A percentile compares a stretch with the other conserved stretches of the same genome.
Evolutionary conservation across 2,797 vertebrate genomes (phyloP).

Genomic region (Periophthalmus magnuspinnatus): DNA sequence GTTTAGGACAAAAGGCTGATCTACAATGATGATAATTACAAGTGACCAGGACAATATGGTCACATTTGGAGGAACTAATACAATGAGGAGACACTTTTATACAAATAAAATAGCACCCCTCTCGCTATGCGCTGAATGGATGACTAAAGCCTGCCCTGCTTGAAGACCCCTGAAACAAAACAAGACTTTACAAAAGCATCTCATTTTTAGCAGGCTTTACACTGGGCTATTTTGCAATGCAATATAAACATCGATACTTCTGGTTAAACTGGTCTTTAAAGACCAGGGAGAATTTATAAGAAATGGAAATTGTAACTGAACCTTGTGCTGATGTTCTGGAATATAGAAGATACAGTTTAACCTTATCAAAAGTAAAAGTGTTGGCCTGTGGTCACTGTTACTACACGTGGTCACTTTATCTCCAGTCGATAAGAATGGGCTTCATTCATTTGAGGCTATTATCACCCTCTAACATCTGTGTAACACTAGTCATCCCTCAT

Average conservation of each 20-base stretch:
- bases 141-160: constrained; percentile 32
- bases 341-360: not conserved
- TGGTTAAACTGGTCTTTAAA: not conserved
- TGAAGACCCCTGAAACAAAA: constrained; percentile 51
- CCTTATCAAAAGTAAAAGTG: constrained; percentile 8
- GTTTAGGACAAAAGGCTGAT: constrained; percentile 71
- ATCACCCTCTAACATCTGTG: constrained; percentile 63
- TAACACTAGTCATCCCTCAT: constrained; percentile 17
- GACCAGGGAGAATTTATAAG: not conserved
- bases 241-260: not conserved
- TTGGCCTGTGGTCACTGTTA: not conserved
- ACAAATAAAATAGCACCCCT: constrained; percentile 62
- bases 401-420: constrained; percentile 23
- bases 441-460: constrained; percentile 34
- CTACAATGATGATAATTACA: constrained; percentile 74
- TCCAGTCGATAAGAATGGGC: constrained; percentile 39
- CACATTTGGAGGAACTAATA: constrained; percentile 70
- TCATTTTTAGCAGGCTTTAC: too few relatives aligned
- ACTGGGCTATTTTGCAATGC: not conserved
- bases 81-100: constrained; percentile 74
- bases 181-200: constrained; percentile 21
- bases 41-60: constrained; percentile 75
- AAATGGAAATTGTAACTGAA: not conserved
- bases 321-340: not conserved
- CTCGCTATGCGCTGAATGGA: constrained; percentile 39